Evolutionary conservation across 2,797 vertebrate species (phyloP).

Genomic region (Pangasius macronema): DNA sequence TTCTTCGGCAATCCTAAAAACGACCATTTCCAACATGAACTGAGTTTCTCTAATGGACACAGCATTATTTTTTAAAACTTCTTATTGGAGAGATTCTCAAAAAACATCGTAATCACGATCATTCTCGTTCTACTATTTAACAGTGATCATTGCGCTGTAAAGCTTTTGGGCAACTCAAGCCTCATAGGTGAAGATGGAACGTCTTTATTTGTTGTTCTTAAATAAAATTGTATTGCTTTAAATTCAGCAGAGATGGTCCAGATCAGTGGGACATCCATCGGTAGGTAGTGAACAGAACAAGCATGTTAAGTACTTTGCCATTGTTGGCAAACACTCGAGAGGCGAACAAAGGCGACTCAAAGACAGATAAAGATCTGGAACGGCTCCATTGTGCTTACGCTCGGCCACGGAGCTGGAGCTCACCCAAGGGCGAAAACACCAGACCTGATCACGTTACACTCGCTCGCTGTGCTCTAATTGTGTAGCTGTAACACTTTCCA

Average conservation of each 20-base stretch:
- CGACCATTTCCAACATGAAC: conserved; percentile 6
- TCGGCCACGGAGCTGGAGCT: conserved; percentile 54
- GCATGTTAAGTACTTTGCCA: conserved; percentile 26
- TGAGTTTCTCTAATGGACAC: background rate
- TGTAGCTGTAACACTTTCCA: conserved; percentile 64
- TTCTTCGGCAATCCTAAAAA: background rate
- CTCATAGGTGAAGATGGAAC: background rate
- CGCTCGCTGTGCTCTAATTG: conserved; percentile 60
- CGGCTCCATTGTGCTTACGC: conserved; percentile 41
- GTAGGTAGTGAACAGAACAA: background rate
- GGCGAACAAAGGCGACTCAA: conserved; percentile 30
- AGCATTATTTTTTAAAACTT: background rate
- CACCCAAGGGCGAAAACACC: conserved; percentile 45
- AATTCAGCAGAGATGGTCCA: no score
- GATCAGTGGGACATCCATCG: background rate
- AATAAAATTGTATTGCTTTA: background rate
- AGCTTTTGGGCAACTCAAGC: background rate
- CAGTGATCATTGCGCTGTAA: background rate
- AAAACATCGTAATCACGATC: background rate
- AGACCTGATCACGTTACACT: conserved; percentile 66
- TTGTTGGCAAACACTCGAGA: conserved; percentile 39
- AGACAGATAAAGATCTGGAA: conserved; percentile 39
- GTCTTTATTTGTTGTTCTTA: no score
- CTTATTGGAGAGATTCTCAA: background rate
- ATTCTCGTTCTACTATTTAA: background rate